Base-by-base conservation (phyloP, 2,797 vertebrate species). In the Channallabes apus region DNA sequence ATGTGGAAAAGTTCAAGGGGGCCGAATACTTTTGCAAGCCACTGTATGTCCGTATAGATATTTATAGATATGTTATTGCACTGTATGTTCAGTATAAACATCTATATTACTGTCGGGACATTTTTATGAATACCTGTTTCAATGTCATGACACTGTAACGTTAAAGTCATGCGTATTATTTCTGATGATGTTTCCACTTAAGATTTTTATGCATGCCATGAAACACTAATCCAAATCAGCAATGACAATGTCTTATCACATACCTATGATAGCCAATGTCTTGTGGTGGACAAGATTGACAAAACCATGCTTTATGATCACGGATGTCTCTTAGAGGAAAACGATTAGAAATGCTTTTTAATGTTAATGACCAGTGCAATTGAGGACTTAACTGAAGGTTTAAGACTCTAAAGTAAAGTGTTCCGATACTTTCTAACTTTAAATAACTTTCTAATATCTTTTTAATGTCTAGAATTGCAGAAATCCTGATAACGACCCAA, bases 401-500 rank as follows among this genome's bases (percentile, higher is more conserved):
- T n/a, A n/a, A n/a, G n/a, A n/a, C n/a, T n/a, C n/a, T n/a, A n/a
- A n/a, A n/a, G n/a, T n/a, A n/a, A n/a, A n/a, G n/a, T n/a, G n/a
- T n/a, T 29, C n/a, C 14, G 1, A 73, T 54, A 27, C 6, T 54
- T 51, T 56, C 6, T 29, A 20, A 6, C 0, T 71, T 41, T 46
- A 46, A 46, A 46, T 46, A 11, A 46, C 9, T 11, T 46, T 46
- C 46, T 46, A 46, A 46, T 7, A 2, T 32, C 20, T 46, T 41
- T 72, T 79, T 7, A 79, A 58, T 76, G 35, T 0, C 59, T 89
- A 99, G 98, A 95, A 95, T 88, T 99, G 98, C 94, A 96, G 98
- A 76, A 99, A 98, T 90, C 98, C 98, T 15, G 98, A 99, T 14
- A 90, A 86, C 0, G 98, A 99, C 6, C 88, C 91, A 41, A 97